phyloP scores from a whole-genome alignment of 1,140 invertebrate genomes.

The Heliconius nattereri region DNA sequence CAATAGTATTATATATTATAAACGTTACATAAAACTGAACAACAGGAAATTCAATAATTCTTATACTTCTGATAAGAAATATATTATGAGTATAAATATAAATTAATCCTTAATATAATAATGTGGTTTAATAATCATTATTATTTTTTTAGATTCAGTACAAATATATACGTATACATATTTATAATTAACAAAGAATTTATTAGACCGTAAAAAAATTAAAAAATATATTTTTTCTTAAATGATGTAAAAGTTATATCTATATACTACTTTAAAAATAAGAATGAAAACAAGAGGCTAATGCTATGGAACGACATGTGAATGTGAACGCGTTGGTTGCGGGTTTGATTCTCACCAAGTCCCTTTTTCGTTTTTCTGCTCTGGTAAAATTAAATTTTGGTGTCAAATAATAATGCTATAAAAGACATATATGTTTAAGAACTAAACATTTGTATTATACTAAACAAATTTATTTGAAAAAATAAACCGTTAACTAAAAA shows the following conservation, averaged over 20 bases:
- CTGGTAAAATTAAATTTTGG: too few species aligned
- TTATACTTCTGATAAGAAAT: constrained; percentile 15
- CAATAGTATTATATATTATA: constrained; percentile 3
- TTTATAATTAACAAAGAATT: neutral
- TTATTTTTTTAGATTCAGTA: neutral
- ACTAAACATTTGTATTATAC: neutral
- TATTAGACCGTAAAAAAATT: neutral
- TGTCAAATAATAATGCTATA: neutral
- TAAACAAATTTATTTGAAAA: neutral
- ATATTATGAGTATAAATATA: neutral
- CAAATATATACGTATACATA: neutral
- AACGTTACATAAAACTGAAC: constrained; percentile 3
- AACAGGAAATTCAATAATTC: constrained; percentile 18
- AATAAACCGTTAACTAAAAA: neutral
- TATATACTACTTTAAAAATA: neutral
- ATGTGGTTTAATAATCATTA: neutral
- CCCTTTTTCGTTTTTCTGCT: too few species aligned
- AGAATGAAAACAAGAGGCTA: neutral
- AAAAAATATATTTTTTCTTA: neutral
- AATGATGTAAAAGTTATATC: neutral
- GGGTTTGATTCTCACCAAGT: too few species aligned
- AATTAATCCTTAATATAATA: constrained; percentile 7
- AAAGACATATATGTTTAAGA: neutral
- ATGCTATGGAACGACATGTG: too few species aligned
- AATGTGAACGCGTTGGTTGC: too few species aligned